These are phyloP conservation scores for Rhinophrynus dorsalis DNA, from an alignment of 2,797 vertebrate genomes.

Conservation along the genomic window DNA sequence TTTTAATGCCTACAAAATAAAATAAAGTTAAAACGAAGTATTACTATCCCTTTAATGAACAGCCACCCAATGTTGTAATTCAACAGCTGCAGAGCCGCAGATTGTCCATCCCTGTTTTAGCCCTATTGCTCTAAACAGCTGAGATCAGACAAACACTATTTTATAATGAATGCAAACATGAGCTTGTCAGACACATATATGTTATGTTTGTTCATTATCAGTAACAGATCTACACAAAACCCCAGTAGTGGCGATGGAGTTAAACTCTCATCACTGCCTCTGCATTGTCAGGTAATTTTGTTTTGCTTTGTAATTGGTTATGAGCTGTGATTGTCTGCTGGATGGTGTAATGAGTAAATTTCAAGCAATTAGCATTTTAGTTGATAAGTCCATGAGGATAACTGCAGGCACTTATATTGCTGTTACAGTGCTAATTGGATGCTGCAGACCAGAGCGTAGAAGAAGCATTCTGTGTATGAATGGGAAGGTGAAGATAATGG, in stretches of 20 bases:
- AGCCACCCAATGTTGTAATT: no score
- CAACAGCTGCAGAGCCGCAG: no score
- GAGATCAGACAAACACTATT: neutral
- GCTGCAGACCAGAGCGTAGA: conserved; percentile 32
- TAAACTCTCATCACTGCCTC: neutral
- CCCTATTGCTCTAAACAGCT: no score
- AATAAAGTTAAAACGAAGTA: no score
- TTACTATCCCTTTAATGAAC: no score
- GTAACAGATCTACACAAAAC: neutral
- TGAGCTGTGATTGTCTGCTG: conserved; percentile 9
- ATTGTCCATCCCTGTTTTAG: no score
- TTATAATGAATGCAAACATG: neutral
- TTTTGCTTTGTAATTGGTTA: conserved; percentile 24
- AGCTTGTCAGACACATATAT: neutral
- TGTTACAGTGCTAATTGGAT: conserved; percentile 39
- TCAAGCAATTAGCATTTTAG: conserved; percentile 38
- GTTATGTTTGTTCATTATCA: neutral
- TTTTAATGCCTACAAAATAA: no score
- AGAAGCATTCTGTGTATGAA: conserved; percentile 28
- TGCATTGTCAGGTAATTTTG: conserved; percentile 34
- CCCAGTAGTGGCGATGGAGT: conserved; percentile 8
- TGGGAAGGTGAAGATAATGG: conserved; percentile 39
- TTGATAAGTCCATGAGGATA: conserved; percentile 31
- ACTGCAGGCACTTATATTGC: conserved; percentile 33
- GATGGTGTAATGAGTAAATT: conserved; percentile 45